These are phyloP conservation scores for human (Homo sapiens) DNA, from an alignment of 2,113 vertebrate genomes.

Conservation along the genomic window GRCh38 chr9:22073501-22074000, in stretches of 20 bases:
- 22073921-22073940: too few species aligned
- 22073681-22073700: neutral
- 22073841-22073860: neutral
- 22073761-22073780: neutral
- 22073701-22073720: neutral
- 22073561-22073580: slow-evolving; percentile 69
- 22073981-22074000: too few species aligned
- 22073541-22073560: slow-evolving; percentile 66
- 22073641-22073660: slow-evolving; percentile 19
- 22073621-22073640: slow-evolving; percentile 41
- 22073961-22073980: too few species aligned
- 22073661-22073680: neutral
- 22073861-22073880: too few species aligned
- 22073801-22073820: neutral
- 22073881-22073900: too few species aligned
- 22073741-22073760: neutral
- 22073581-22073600: slow-evolving; percentile 51
- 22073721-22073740: neutral
- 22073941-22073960: too few species aligned
- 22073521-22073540: slow-evolving; percentile 72
- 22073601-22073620: slow-evolving; percentile 8
- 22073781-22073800: neutral
- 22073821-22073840: neutral
- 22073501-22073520: slow-evolving; percentile 65
- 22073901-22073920: too few species aligned